Base-by-base conservation (phyloP, 1,140 invertebrate species). In the Tetragonula clypearis region DNA sequence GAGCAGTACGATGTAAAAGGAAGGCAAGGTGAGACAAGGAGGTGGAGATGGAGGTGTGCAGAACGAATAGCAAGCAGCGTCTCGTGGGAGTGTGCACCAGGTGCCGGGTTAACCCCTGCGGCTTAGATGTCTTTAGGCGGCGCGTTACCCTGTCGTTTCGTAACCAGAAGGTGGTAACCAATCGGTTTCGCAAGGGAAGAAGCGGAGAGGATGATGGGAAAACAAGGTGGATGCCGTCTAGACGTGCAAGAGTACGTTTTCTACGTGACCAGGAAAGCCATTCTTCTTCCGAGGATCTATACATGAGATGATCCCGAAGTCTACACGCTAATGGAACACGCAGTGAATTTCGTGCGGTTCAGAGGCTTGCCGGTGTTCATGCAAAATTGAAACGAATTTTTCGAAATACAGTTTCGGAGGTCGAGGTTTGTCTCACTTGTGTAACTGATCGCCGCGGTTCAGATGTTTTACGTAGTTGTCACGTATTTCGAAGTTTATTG, bases 51-150 rank as follows among this genome's bases (percentile, higher is more conserved):
- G 85, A 85, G 88, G 72, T 85, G 90, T 91, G 93, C 91, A 91
- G 90, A 89, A 91, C 92, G 93, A 94, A 94, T 94, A 94, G 92
- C 92, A 94, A 93, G 91, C 90, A 91, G 90, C 79, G 92, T 94
- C 93, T 93, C 93, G 90, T 90, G 92, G 93, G 93, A 92, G 91
- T 90, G 92, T 89, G 93, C 93, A 94, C 93, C 93, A 94, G 93
- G 93, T 94, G 93, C 87, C 84, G 91, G 93, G 91, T 92, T 93
- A 93, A 93, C 92, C 93, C 92, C 92, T 88, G 90, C 88, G 93
- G 93, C 93, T 94, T 94, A 94, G 92, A 90, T 88, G 91, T 92
- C 92, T 93, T 90, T 87, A 87, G 91, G 88, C 86, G 85, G 86
- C 90, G 92, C 88, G 90, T 92, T 92, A 91, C 89, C 79, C 85